Percentiles rank a stretch among this genome's conserved stretches.
Evolutionary conservation across 2,888 invertebrate species (phyloP).

Genomic region (Fragum whitleyi): DNA sequence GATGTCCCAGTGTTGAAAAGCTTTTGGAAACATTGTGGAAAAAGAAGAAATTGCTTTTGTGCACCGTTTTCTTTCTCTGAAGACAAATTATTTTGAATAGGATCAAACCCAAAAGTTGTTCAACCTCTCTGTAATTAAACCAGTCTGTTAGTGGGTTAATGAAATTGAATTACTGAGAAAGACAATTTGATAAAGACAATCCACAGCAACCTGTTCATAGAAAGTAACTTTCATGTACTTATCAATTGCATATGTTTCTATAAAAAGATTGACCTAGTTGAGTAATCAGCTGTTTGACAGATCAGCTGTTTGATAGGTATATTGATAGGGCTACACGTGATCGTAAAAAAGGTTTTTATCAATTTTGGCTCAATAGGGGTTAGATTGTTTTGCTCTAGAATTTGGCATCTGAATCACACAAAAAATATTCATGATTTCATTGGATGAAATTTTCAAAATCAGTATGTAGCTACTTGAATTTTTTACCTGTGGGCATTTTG

Average conservation of each 20-base stretch:
- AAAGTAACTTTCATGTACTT: too few species aligned
- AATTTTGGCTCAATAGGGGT: neutral
- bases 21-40: neutral
- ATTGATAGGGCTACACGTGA: neutral
- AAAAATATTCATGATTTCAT: neutral
- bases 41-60: neutral
- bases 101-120: too few species aligned
- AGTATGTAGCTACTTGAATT: too few species aligned
- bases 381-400: neutral
- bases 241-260: constrained; percentile 17
- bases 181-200: too few species aligned
- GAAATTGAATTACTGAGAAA: too few species aligned
- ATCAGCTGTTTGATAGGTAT: constrained; percentile 5
- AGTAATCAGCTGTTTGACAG: neutral
- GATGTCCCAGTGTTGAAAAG: too few species aligned
- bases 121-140: too few species aligned
- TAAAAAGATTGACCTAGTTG: constrained; percentile 6
- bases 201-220: too few species aligned
- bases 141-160: too few species aligned
- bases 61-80: neutral
- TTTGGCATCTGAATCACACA: neutral
- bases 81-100: too few species aligned
- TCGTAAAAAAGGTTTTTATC: neutral
- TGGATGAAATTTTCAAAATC: too few species aligned
- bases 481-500: too few species aligned